Base-by-base conservation (phyloP, 1,140 invertebrate genomes). In the Heliothis virescens region DNA sequence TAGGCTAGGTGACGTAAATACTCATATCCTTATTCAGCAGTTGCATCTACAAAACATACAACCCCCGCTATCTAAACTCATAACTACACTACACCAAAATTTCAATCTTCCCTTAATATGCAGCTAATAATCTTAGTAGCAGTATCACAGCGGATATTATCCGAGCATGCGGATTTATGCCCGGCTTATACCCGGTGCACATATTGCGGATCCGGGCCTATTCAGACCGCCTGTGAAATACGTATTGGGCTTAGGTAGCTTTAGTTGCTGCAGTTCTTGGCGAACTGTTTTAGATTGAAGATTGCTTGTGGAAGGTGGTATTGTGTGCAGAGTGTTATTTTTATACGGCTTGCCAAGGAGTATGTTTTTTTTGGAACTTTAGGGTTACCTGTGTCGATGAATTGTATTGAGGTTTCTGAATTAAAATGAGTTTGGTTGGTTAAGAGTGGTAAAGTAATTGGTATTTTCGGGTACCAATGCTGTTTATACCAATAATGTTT, bases 121-220 rank as follows among this genome's bases (percentile, higher is more conserved):
- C 9, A 50, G 73, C 73, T 75, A 75, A 75, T 75, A 75, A 63
- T 75, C 73, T 75, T 63, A 57, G 53, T 3, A 16, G 21, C 41
- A 62, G 41, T 75, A 75, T 75, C 57, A 63, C 59, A 13, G 16
- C 57, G 59, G 73, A 75, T 75, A 75, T 62, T 75, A 75, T 62
- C 73, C 73, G 55, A 5, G 21, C 18, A 62, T 75, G 59, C 73
- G 63, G 73, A 75, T 75, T 75, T 75, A 75, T 60, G 29, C 73
- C 73, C 47, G 47, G 73, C 73, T 75, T 75, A 75, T 59, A 59
- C 5, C 41, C 15, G 16, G 73, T 63, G 73, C 73, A 73, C 52
- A 75, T 75, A 75, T 75, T 75, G 73, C 57, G 29, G n/a, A 34
- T 65, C 2, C 16, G 29, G 16, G 47, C 73, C 57, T 75, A 75